Conservation (phyloP, 2,888 invertebrate genomes). For the Tenthredo livida region DNA sequence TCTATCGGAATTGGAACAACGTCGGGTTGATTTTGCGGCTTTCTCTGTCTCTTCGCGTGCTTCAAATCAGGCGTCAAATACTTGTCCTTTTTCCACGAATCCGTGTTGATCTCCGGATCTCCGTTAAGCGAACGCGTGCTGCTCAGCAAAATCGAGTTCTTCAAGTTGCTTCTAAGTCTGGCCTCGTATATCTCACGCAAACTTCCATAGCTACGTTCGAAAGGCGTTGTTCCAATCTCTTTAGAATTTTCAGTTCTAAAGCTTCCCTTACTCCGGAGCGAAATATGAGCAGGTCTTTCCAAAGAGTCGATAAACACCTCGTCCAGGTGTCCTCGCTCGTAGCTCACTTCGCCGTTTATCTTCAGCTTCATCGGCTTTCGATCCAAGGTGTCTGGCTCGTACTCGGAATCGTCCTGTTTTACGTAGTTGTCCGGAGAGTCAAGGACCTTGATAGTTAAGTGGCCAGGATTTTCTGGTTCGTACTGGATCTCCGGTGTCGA, state of each 20-base stretch:
- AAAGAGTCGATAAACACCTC: slow-evolving; percentile 80
- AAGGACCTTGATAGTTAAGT: slow-evolving; percentile 90
- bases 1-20: slow-evolving; percentile 84
- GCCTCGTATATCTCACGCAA: slow-evolving; percentile 88
- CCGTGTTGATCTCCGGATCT: slow-evolving; percentile 60
- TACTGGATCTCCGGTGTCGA: slow-evolving; percentile 81
- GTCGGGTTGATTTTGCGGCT: slow-evolving; percentile 82
- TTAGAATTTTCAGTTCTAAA: slow-evolving; percentile 81
- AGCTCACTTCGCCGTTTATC: slow-evolving; percentile 71
- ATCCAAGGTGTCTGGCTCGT: slow-evolving; percentile 92
- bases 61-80: slow-evolving; percentile 85
- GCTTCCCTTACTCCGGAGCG: slow-evolving; percentile 85
- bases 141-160: slow-evolving; percentile 58
- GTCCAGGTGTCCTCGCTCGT: slow-evolving; percentile 75
- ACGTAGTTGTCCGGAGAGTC: slow-evolving; percentile 89
- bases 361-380: slow-evolving; percentile 85
- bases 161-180: slow-evolving; percentile 66
- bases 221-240: slow-evolving; percentile 74
- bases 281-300: slow-evolving; percentile 81
- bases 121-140: slow-evolving; percentile 62
- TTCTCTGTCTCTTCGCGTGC: slow-evolving; percentile 87
- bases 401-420: slow-evolving; percentile 88
- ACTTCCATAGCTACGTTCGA: slow-evolving; percentile 83
- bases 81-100: slow-evolving; percentile 69
- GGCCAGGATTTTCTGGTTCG: slow-evolving; percentile 85